Base-by-base conservation (phyloP, 2,888 invertebrate genomes). In the Girardia tigrina region DNA sequence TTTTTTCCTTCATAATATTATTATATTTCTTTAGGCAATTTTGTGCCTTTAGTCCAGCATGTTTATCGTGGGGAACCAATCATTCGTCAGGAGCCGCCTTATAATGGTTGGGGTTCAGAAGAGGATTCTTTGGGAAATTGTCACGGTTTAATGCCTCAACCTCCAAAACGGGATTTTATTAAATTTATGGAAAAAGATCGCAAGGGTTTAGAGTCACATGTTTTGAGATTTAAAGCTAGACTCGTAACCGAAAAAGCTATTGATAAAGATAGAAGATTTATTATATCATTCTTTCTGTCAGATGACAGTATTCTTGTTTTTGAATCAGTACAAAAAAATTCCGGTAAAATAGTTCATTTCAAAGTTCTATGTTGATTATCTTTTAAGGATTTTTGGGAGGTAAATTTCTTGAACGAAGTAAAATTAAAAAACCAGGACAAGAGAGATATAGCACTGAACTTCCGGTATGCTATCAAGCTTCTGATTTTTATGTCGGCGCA, bases 81-180 rank as follows among this genome's bases (percentile, higher is more conserved):
- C 0, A 28, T 77, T 8, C 77, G 78, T 0, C 78, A 73, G 4
- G 36, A 74, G 26, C 74, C 74, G 1, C 92, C 92, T 0, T 93
- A 91, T 88, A 93, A 92, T 81, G 93, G 93, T 1, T 92, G 89
- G 84, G 94, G 94, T 0, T 88, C 89, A 0, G 90, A 91, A 81
- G 91, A 91, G 78, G 93, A 94, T 82, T 92, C 92, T 0, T 90
- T 91, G 8, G 90, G 90, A 79, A 92, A 92, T 81, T 92, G 92
- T 81, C 87, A 89, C 72, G 89, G 89, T 0, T 88, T 93, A 0
- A 88, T 90, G 79, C 90, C 91, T 0, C 90, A 90, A 82, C 86
- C 90, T 0, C 90, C 90, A 0, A 88, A 88, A 79, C 86, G 87
- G 8, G 90, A 92, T 83, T 90, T 91, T 79, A 87, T 89, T 76